Base-by-base conservation (phyloP, 2,797 vertebrate species). In the Anguilla marmorata region DNA sequence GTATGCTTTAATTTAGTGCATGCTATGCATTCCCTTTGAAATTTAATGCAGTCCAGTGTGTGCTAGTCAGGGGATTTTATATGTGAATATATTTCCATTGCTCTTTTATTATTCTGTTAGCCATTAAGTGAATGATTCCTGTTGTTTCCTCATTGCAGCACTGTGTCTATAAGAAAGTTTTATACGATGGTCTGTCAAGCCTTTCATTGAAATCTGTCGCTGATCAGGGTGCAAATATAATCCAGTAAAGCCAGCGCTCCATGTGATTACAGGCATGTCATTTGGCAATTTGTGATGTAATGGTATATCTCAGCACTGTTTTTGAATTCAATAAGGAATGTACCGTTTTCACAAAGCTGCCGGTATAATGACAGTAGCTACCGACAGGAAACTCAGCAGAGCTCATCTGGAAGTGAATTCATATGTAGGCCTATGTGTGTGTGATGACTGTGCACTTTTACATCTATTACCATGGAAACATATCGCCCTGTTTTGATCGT, bases 1-100 rank as follows among this genome's bases (percentile, higher is more conserved):
- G 92, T 85, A 87, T 92, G 93, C 89, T 90, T 7, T 82, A 7
- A 48, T 41, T 19, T 24, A 50, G 30, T 6, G 19, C 79, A 82
- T 82, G 41, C 41, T 9, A 24, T 50, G 79, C 79, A 48, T 21
- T 50, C 41, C 79, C 27, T 50, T 82, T 85, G 54, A 45, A 56
- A 33, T 33, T 1, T 52, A 27, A 21, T 58, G n/a, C 45, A 48
- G 16, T 37, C 2, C 33, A 74, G 30, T 74, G 76, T 80, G 37
- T 80, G 33, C 24, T 80, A 21, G 21, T 19, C 16, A 37, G 69
- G 76, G 76, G 41, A 48, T 3, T 80, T 45, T 48, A 41, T 4
- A 33, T 45, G 33, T 80, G 37, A 19, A 80, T 80, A 11, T 27
- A 45, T 48, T 76, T 41, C 30, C 16, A 30, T 33, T 3, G 30